Percentiles rank a stretch among this genome's conserved stretches.
Conservation (phyloP, 2,888 invertebrate genomes). For the Drosophila barbarae region DNA sequence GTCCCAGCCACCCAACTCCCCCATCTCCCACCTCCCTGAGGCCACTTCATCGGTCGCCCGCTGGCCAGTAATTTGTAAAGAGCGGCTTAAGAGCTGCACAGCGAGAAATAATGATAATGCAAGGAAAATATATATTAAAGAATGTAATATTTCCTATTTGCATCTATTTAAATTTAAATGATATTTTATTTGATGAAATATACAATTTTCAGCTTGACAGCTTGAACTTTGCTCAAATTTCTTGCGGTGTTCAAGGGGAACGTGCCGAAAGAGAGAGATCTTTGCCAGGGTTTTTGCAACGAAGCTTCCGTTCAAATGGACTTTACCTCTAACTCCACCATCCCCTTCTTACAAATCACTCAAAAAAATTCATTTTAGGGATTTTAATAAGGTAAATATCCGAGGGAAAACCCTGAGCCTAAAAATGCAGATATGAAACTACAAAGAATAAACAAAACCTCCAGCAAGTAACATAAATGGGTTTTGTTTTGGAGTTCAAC, state of each 20-base stretch:
- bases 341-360: not conserved
- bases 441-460: constrained; percentile 1
- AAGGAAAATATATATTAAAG: not conserved
- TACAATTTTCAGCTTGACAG: no score
- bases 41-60: constrained; percentile 4
- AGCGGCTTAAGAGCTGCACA: constrained; percentile 42
- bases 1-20: constrained; percentile 23
- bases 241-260: not conserved
- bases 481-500: constrained; percentile 4
- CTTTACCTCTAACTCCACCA: not conserved
- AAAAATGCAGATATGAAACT: not conserved
- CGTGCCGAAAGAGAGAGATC: constrained; percentile 35
- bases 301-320: constrained; percentile 23
- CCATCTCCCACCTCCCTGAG: not conserved
- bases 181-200: not conserved
- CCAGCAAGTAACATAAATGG: not conserved
- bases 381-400: no score
- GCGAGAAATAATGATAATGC: not conserved
- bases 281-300: constrained; percentile 2
- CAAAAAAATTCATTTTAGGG: not conserved
- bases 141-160: not conserved
- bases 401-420: not conserved
- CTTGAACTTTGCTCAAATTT: not conserved
- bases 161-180: no score
- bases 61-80: constrained; percentile 59